Percentiles rank a stretch among this genome's conserved stretches.
These are phyloP conservation scores for Echeneis naucrates DNA, from an alignment of 2,797 vertebrate species.

Conservation along the genomic window DNA sequence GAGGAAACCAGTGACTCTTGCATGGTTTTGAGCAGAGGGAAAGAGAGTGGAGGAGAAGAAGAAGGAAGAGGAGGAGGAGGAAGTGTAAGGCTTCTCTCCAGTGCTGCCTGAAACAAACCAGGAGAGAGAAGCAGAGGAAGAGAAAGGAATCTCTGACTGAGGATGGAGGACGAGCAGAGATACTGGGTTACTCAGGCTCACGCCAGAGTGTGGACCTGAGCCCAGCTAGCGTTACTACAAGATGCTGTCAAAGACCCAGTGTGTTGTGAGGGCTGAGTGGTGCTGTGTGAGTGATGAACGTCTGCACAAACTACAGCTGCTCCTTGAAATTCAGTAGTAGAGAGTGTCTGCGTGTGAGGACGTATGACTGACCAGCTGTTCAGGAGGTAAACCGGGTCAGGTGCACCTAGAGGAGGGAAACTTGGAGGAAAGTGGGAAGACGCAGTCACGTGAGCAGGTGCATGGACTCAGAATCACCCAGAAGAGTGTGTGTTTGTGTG, in stretches of 20 bases:
- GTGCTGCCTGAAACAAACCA: slow-evolving; percentile 65
- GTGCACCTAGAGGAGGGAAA: slow-evolving; percentile 41
- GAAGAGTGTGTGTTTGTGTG: slow-evolving; percentile 6
- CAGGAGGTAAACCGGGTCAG: slow-evolving; percentile 67
- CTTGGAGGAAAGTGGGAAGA: slow-evolving; percentile 15
- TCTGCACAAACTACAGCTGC: slow-evolving; percentile 50
- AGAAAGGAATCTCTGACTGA: slow-evolving; percentile 20
- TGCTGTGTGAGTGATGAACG: slow-evolving; percentile 49
- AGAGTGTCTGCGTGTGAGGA: slow-evolving; percentile 34
- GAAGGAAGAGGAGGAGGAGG: slow-evolving; percentile 28
- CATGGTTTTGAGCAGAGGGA: slow-evolving; percentile 40
- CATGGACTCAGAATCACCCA: slow-evolving; percentile 14
- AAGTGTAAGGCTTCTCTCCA: slow-evolving; percentile 49
- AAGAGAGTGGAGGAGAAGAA: slow-evolving; percentile 52
- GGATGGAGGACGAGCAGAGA: slow-evolving; percentile 62
- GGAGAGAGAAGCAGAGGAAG: slow-evolving; percentile 62
- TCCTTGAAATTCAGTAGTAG: slow-evolving; percentile 50
- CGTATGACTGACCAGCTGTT: slow-evolving; percentile 62
- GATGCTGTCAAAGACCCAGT: slow-evolving; percentile 61
- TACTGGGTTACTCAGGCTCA: slow-evolving; percentile 54
- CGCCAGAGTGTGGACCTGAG: slow-evolving; percentile 62
- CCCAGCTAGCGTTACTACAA: slow-evolving; percentile 50
- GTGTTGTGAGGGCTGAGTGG: slow-evolving; percentile 47
- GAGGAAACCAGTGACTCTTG: slow-evolving; percentile 47
- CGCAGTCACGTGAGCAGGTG: slow-evolving; percentile 44